Evolutionary conservation across 2,888 invertebrate species (phyloP), one percentile per base, ranked within the genome.

Genomic region (Dryobotodes eremita): DNA sequence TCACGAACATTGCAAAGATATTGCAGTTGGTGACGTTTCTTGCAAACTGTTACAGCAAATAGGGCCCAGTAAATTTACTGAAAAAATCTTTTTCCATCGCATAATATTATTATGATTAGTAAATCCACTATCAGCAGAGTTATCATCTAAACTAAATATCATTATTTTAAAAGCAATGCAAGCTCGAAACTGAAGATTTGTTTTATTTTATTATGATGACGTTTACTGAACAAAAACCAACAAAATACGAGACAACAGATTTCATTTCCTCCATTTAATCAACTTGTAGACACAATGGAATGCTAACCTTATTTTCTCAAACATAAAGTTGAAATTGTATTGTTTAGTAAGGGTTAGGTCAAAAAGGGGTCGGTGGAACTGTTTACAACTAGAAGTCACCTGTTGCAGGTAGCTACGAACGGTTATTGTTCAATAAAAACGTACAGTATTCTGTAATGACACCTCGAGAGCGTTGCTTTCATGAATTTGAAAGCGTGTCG

Each of bases 391-490:
- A 87, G 83, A 90, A 83, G 87, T 93, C 93, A 95, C 95, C 95
- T 95, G 95, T 95, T 95, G 95, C 93, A 86, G 85, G 79, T 87
- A 84, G 83, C 82, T 84, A 80, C 83, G 89, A 91, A 93, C 89
- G 91, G 94, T 95, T 94, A 95, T 94, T 89, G 93, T 91, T 91
- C 93, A 92, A 95, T 95, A 94, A 95, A 94, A 94, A 92, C 90
- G 91, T 91, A 92, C 93, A 91, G 90, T 92, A 90, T 88, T 89
- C 88, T 89, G 92, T 92, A 93, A 94, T 91, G 93, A 89, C 91
- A 89, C 89, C 88, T 89, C 90, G 89, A 83, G 89, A 80, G 70
- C 89, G 89, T 82, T 83, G 85, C 84, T 82, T 90, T 89, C 92
- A 92, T 92, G 93, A 94, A 94, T 94, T 92, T 91, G 88, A 91